phyloP scores from a whole-genome alignment of 2,113 vertebrate genomes.

The Semnopithecus entellus region DNA sequence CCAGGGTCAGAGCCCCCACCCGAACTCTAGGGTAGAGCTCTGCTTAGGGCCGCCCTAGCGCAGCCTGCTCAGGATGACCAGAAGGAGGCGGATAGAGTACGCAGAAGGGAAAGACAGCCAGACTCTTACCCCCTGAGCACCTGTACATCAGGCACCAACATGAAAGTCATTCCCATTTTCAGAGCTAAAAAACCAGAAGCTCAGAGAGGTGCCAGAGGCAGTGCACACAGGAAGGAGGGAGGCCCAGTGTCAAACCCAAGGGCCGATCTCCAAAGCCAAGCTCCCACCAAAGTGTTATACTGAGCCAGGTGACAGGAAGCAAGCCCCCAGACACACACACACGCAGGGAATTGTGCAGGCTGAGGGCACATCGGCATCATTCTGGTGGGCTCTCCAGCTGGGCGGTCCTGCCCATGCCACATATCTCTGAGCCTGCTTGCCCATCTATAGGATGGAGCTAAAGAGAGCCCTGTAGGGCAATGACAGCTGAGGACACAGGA shows the following conservation, averaged over 20 bases:
- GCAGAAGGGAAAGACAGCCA: neutral
- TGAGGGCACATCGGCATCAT: neutral
- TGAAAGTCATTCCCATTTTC: neutral
- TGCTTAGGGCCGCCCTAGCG: neutral
- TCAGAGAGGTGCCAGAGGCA: neutral
- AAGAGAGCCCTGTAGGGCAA: neutral
- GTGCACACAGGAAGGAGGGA: neutral
- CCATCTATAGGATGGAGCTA: neutral
- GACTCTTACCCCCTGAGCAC: fast-evolving
- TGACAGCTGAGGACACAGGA: fast-evolving
- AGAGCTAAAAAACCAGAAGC: neutral
- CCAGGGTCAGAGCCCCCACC: neutral
- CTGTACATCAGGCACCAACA: no score
- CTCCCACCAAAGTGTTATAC: fast-evolving
- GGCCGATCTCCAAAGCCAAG: neutral
- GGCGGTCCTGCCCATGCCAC: neutral
- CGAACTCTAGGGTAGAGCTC: neutral
- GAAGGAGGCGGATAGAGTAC: neutral
- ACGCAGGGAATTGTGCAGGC: neutral
- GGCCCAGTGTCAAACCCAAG: neutral
- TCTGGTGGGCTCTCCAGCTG: neutral
- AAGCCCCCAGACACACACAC: neutral
- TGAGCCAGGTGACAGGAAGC: neutral
- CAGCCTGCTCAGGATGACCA: neutral
- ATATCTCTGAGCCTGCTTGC: neutral